Percentiles rank a stretch among this genome's conserved stretches.
Evolutionary conservation across 2,797 vertebrate species (phyloP).

Genomic region (Myioborus miniatus): DNA sequence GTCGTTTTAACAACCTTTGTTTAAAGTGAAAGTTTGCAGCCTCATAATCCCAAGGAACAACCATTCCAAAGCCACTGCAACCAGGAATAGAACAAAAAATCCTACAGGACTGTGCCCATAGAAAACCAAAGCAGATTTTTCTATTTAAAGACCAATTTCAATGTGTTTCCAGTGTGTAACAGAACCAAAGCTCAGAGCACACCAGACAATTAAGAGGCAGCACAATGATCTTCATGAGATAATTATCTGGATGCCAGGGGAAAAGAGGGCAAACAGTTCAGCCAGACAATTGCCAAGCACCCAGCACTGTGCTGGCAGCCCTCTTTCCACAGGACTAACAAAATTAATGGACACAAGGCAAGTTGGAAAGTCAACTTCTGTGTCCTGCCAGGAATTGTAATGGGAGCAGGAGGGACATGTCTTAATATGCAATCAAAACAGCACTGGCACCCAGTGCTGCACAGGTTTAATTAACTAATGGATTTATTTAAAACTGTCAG

Average conservation of each 20-base stretch:
- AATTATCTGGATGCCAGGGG: not conserved
- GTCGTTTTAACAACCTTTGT: not conserved
- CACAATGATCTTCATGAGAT: not conserved
- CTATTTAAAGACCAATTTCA: not conserved
- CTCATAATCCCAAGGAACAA: not conserved
- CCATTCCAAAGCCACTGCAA: not conserved
- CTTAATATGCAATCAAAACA: not conserved
- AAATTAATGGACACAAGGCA: not conserved
- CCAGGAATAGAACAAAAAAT: not conserved
- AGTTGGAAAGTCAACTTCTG: not conserved
- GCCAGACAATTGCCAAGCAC: not conserved
- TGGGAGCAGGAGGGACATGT: not conserved
- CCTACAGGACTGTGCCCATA: not conserved
- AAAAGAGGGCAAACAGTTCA: not conserved
- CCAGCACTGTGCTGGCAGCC: not conserved
- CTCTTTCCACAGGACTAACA: not conserved
- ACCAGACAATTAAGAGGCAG: not conserved
- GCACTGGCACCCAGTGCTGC: not conserved
- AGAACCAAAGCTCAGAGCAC: not conserved
- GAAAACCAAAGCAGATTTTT: not conserved
- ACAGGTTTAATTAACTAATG: not conserved
- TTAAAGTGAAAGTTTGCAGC: not conserved
- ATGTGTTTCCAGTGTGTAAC: rapidly evolving
- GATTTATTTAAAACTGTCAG: not conserved
- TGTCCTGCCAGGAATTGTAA: not conserved